phyloP scores from a whole-genome alignment of 2,888 invertebrate genomes.

The Hemicrepidius hirtus region DNA sequence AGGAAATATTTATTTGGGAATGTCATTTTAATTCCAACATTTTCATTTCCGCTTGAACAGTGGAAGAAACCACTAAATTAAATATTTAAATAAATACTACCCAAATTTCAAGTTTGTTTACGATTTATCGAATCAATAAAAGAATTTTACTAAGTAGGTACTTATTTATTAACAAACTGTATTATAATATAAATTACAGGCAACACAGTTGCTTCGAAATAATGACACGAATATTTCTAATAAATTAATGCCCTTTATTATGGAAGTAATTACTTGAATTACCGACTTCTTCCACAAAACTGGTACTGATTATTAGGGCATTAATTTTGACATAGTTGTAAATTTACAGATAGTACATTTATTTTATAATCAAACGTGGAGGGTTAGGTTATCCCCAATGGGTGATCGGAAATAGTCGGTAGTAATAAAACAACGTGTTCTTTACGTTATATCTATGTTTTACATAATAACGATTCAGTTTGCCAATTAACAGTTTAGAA shows the following conservation, averaged over 20 bases:
- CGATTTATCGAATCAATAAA: neutral
- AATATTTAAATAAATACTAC: too few species aligned
- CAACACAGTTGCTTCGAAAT: slow-evolving; percentile 62
- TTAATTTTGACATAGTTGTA: slow-evolving; percentile 33
- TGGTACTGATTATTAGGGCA: slow-evolving; percentile 13
- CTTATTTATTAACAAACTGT: slow-evolving; percentile 54
- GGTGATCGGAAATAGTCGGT: slow-evolving; percentile 14
- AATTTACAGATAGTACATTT: slow-evolving; percentile 33
- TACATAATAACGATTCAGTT: neutral
- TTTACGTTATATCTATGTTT: neutral
- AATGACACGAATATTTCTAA: slow-evolving; percentile 39
- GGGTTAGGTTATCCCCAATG: slow-evolving; percentile 4
- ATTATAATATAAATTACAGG: slow-evolving; percentile 64
- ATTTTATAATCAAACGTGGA: slow-evolving; percentile 33
- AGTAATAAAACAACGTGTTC: neutral
- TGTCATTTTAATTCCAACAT: too few species aligned
- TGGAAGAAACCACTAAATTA: too few species aligned
- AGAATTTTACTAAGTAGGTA: neutral
- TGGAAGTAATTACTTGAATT: slow-evolving; percentile 2
- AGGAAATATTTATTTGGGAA: neutral
- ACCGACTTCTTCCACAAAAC: slow-evolving; percentile 19
- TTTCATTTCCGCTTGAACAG: too few species aligned
- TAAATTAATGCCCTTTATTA: slow-evolving; percentile 33
- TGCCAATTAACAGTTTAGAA: neutral
- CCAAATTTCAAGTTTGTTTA: too few species aligned